Evolutionary conservation across 2,113 vertebrate species (phyloP), one percentile per base, ranked within the genome.

Genomic region (Lampris megalopsis): DNA sequence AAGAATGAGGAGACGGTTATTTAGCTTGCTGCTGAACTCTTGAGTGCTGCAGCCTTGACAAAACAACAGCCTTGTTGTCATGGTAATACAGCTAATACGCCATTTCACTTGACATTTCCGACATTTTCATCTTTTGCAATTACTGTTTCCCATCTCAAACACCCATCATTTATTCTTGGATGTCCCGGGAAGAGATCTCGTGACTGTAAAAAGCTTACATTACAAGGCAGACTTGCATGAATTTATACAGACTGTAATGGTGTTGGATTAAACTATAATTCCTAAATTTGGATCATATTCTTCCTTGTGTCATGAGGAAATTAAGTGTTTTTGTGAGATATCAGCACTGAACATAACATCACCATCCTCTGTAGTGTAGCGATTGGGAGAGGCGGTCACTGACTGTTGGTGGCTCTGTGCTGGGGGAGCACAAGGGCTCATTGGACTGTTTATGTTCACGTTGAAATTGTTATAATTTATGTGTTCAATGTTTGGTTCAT

Each of bases 41-140:
- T 24, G 35, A 42, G 3, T 54, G 2, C 62, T 9, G 58, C 65
- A 74, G 75, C 77, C 81, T 81, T 86, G 86, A 84, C 76, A 48
- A 84, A 78, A 85, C 71, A 81, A 86, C 78, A 60, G 73, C 65
- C 13, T 43, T 38, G 89, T 91, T 90, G 88, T 84, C 88, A 90
- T 89, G 84, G 88, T 71, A 74, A 91, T 84, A 41, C 53, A 64
- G 84, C 86, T 71, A 74, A 91, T 84, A 41, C 53, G 67, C 36
- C 66, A 64, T 83, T 88, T 83, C 77, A 82, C 74, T 54, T 85
- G 88, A 86, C 87, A 88, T 89, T 88, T 89, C 52, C 58, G 11
- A 84, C 69, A 68, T 75, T 74, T 83, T 68, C 75, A 86, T 84
- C 82, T 75, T 66, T 81, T 47, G 71, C 66, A 81, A 80, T 86